Conservation (phyloP, 2,888 invertebrate species). For the Caenorhabditis sp. region DNA sequence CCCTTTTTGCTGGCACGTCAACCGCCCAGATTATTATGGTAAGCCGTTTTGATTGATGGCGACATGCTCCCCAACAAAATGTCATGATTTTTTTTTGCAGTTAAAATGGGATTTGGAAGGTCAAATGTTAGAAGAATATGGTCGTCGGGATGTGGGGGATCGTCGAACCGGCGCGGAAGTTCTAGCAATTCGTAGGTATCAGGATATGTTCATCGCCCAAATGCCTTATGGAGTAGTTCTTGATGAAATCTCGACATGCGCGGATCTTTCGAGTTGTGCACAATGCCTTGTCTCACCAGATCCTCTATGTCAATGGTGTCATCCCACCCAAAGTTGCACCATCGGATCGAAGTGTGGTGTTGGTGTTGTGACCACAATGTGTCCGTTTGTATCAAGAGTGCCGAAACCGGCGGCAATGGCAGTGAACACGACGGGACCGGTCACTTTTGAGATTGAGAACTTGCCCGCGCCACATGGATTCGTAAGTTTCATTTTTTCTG, state of each 20-base stretch:
- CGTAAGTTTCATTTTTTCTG: slow-evolving; percentile 16
- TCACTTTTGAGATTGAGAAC: slow-evolving; percentile 43
- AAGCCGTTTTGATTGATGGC: slow-evolving; percentile 1
- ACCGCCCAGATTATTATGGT: slow-evolving; percentile 40
- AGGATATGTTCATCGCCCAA: slow-evolving; percentile 24
- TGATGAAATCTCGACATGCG: slow-evolving; percentile 70
- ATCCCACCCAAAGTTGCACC: slow-evolving; percentile 70
- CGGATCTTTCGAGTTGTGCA: slow-evolving; percentile 68
- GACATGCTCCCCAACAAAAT: too few species aligned
- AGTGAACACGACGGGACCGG: slow-evolving; percentile 23
- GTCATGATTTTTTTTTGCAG: slow-evolving; percentile 16
- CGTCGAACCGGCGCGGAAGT: slow-evolving; percentile 24
- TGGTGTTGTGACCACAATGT: slow-evolving; percentile 17
- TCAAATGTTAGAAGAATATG: slow-evolving; percentile 35
- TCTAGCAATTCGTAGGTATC: slow-evolving; percentile 16
- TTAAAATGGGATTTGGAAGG: slow-evolving; percentile 36
- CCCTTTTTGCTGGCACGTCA: slow-evolving; percentile 32
- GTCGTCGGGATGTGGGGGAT: slow-evolving; percentile 40
- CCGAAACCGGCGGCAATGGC: slow-evolving; percentile 38
- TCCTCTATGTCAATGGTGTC: slow-evolving; percentile 74
- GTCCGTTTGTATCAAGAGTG: slow-evolving; percentile 41
- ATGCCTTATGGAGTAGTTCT: slow-evolving; percentile 52
- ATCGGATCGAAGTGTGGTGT: slow-evolving; percentile 19
- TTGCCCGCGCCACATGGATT: slow-evolving; percentile 49
- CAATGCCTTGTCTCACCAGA: slow-evolving; percentile 71